A percentile compares a stretch with the other conserved stretches of the same genome.
phyloP scores from a whole-genome alignment of 2,888 invertebrate genomes.

The Drosophila koepferae region DNA sequence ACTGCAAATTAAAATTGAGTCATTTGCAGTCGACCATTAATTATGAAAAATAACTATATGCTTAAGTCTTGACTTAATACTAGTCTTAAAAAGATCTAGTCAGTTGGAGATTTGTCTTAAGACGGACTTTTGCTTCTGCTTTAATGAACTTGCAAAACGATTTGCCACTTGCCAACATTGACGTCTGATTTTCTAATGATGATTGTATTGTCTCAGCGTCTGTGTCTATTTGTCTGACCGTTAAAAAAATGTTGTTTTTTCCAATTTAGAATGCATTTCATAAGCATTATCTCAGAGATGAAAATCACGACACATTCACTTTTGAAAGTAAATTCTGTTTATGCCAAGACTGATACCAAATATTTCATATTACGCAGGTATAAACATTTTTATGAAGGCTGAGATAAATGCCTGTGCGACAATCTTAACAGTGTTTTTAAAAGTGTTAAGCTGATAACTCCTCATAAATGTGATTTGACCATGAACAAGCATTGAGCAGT shows the following conservation, averaged over 20 bases:
- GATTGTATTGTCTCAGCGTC: not conserved
- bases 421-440: not conserved
- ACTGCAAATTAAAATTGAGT: conserved; percentile 56
- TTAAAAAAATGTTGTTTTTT: not conserved
- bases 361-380: not conserved
- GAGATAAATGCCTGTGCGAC: not conserved
- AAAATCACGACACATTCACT: not conserved
- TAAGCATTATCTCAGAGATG: not conserved
- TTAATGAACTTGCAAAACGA: conserved; percentile 26
- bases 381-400: not conserved
- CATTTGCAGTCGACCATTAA: conserved; percentile 58
- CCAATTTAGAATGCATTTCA: conserved; percentile 1
- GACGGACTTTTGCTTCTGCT: conserved; percentile 1
- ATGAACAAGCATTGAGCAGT: not conserved
- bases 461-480: not conserved
- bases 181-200: conserved; percentile 32
- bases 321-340: not conserved
- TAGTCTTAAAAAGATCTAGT: conserved; percentile 12
- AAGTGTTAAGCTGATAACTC: conserved; percentile 7
- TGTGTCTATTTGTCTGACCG: not conserved
- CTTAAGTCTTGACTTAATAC: conserved; percentile 8
- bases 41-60: conserved; percentile 32
- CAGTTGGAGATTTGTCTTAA: not conserved
- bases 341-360: not conserved
- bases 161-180: conserved; percentile 27